Base-by-base conservation (phyloP, 2,113 vertebrate genomes). In the Lepus americanus region DNA sequence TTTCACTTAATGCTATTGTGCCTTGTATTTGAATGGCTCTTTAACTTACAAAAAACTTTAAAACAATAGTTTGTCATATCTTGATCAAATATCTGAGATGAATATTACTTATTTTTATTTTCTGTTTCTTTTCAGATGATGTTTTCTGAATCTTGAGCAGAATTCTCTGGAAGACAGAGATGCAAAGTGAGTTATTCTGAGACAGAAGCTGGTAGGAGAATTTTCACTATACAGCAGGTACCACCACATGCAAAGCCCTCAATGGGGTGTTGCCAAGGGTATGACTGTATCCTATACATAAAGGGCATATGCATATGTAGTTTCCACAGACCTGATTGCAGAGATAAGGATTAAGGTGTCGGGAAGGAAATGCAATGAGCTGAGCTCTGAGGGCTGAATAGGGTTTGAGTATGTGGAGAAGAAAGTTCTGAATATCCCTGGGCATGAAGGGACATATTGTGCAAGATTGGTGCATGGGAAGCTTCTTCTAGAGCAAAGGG, bases 41-140 rank as follows among this genome's bases (percentile, higher is more conserved):
- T 83, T 90, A 64, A 69, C 70, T 89, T 92, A 36, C 59, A 51
- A 95, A 92, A 69, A 63, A 49, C 53, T 96, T 94, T 73, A 55
- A 78, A 93, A 70, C 39, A 87, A 88, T 29, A 36, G 76, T 10
- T 86, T 17, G 19, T 79, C 86, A 86, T 72, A 39, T 89, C 74
- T 85, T 61, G 0, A 61, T 92, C 73, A 66, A 73, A 89, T 76
- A 78, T 72, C 31, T 44, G 44, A 78, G 59, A 78, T 72, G 49
- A 83, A 9, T 66, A 87, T 74, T 78, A 14, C 10, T 85, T 63
- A 39, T 82, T 87, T 93, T 83, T 67, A 31, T 51, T 89, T 73
- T 78, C 61, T 67, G 78, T 73, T 87, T 39, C 27, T 84, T 79
- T 76, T 82, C 51, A 85, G 39, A 63, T 67, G 51, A 87, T 69